Evolutionary conservation across 1,140 invertebrate species (phyloP), one percentile per base, ranked within the genome.

Genomic region (Steinernema khuongi): DNA sequence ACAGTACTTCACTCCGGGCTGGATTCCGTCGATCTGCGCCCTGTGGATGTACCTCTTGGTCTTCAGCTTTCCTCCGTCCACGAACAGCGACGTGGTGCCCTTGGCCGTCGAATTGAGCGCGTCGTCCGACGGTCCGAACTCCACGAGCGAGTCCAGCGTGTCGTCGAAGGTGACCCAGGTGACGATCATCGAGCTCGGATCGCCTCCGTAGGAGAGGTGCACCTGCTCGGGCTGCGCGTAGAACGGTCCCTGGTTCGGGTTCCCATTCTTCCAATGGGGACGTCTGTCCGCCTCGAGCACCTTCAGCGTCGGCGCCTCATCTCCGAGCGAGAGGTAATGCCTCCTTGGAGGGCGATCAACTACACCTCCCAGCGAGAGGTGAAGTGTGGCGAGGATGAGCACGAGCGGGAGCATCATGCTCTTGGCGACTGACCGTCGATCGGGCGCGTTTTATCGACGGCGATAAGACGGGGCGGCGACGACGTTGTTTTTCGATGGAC

Each of bases 141-240:
- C 76, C 31, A 78, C 77, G 11, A 68, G 67, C 0, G 77, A 78
- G 1, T 68, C n/a, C 18, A 74, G 44, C 1, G 73, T 77, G 32
- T 78, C 76, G 28, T 78, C 77, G 41, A 71, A 78, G 7, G 77
- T 78, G 28, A 78, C 28, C 77, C 77, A 78, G 4, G 76, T 77
- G 22, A 75, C 74, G 31, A 76, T 36, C 71, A 71, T 78, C 22
- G 30, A 22, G 43, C n/a, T 22, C 18, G 43, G 69, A 43, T 43
- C 2, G 30, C 29, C 78, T 73, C 74, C 81, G 74, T 79, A 83
- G 1, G 81, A 77, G 18, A 81, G 67, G 68, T 79, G 81, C 19
- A 81, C 44, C 68, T 81, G 80, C 44, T 81, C 76, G 0, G 76
- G 76, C 43, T 77, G 76, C 2, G 67, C 74, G 44, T 68, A 76